Base-by-base conservation (phyloP, 2,888 invertebrate genomes). In the Tetragnatha montana region DNA sequence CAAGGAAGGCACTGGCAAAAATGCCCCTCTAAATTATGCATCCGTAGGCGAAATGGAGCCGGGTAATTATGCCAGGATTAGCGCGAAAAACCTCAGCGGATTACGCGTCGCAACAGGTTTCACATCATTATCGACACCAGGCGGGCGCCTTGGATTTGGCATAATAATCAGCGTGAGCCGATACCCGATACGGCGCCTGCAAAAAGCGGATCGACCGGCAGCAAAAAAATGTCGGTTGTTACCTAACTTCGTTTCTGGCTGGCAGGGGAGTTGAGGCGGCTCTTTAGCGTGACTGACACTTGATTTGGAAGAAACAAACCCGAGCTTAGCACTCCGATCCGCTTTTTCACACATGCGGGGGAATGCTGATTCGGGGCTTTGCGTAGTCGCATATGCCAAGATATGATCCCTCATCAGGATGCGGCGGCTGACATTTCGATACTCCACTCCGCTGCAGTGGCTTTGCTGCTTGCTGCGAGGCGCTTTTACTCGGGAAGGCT, bases 131-230 rank as follows among this genome's bases (percentile, higher is more conserved):
- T 83, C 86, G 87, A 87, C 89, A 90, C 76, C 71, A 74, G 79
- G 21, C 22, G 21, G 17, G 81, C 80, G 60, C 71, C 81, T 90
- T 87, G 89, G 89, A 90, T 90, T 90, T 87, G 85, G 82, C 82
- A 90, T 90, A 86, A 90, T 90, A 90, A 90, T 87, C 86, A 90
- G 79, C 71, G 35, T 90, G 87, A 90, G 89, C 85, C 89, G 89
- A 87, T 90, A 90, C 87, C 78, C 89, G 89, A 90, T 90, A 87
- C 73, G 49, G 35, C 35, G 35, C 35, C 35, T 1, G 35, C 35
- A 35, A 35, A 35, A 35, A 35, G 35, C 35, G 35, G 35, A 35
- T 35, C 35, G 35, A 4, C n/a, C n/a, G n/a, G n/a, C n/a, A n/a
- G n/a, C n/a, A n/a, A 35, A 35, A 35, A 35, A 35, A 35, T 89